Evolutionary conservation across 92 coral and sea anemone genomes (phyloP), one percentile per base, ranked within the genome.

Genomic region (Scolanthus callimorphus): DNA sequence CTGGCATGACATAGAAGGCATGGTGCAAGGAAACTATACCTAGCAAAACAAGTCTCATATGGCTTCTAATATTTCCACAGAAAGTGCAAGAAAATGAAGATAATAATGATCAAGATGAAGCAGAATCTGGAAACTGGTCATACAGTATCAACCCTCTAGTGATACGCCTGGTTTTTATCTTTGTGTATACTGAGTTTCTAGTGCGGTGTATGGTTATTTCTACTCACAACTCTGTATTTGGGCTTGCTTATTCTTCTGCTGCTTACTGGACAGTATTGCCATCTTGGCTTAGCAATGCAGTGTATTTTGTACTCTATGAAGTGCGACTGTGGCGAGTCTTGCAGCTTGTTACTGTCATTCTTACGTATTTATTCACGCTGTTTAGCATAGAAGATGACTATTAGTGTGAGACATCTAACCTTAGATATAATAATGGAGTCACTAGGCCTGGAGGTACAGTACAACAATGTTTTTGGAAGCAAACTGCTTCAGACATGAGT

Each of bases 171-270:
- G 65, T 73, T 8, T 74, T 83, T 20, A 82, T 87, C 34, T 87
- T 87, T 46, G 95, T 87, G 31, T 77, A 72, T 63, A 87, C 95
- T 9, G 90, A 87, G 74, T 74, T 87, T 26, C 65, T 87, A 21
- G 55, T 87, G 17, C 95, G 95, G 25, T 63, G 82, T 15, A 78
- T 87, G 65, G 57, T 31, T 20, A 68, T 87, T 15, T 66, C 83
- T 23, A 77, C 86, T 11, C 50, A 67, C 4, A 31, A 20, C 52
- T 41, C 60, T 25, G 38, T 50, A 19, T 57, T 54, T 11, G 41
- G 55, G 17, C 67, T 53, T 41, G 63, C 76, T 48, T 23, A 51
- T 27, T 49, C 53, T 17, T 11, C 62, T 11, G 39, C 71, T 1
- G 50, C 55, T 49, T 39, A 22, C 49, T 57, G 61, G 17, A 25